A percentile compares a stretch with the other conserved stretches of the same genome.
These are phyloP conservation scores for Sarotherodon lohbergeri DNA, from an alignment of 2,113 vertebrate genomes.

Conservation along the genomic window DNA sequence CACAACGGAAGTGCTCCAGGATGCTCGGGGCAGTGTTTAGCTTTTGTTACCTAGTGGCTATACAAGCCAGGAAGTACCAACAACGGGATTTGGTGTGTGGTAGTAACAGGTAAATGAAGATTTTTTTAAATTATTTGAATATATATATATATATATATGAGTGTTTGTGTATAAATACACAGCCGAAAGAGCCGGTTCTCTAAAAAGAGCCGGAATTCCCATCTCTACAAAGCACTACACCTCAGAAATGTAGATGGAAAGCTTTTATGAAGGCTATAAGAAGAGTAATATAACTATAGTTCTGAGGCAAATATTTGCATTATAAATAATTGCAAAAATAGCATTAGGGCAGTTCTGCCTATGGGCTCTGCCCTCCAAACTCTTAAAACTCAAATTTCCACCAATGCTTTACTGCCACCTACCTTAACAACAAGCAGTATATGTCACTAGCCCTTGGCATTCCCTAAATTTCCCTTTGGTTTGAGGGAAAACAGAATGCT, in stretches of 20 bases:
- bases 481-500: background rate
- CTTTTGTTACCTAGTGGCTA: too few species aligned
- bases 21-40: too few species aligned
- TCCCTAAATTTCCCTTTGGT: conserved; percentile 6
- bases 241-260: background rate
- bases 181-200: too few species aligned
- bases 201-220: too few species aligned
- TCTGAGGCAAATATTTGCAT: background rate
- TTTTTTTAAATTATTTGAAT: too few species aligned
- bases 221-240: background rate
- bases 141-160: too few species aligned
- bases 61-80: too few species aligned
- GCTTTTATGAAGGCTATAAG: background rate
- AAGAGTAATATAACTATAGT: background rate
- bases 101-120: too few species aligned
- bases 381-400: background rate
- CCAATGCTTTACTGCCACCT: background rate
- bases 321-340: background rate
- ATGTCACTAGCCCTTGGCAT: background rate
- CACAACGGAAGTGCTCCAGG: too few species aligned
- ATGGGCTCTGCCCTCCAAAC: background rate
- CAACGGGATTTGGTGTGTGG: too few species aligned
- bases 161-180: too few species aligned
- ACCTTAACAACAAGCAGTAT: background rate
- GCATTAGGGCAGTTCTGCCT: background rate